A percentile compares a stretch with the other conserved stretches of the same genome.
Evolutionary conservation across 2,888 invertebrate species (phyloP).

Genomic region (Neoscelio sp.): DNA sequence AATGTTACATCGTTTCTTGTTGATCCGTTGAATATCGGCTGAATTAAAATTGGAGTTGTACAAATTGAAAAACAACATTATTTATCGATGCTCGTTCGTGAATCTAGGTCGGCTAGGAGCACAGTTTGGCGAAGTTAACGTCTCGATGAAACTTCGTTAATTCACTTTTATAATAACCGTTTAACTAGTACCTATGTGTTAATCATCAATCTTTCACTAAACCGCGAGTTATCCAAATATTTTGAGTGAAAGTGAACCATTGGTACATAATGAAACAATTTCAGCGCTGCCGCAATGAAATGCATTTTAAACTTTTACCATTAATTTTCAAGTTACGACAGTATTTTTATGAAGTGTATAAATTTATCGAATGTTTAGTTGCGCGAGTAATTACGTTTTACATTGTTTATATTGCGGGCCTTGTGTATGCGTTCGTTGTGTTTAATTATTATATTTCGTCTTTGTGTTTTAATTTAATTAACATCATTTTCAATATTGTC

Average conservation of each 20-base stretch:
- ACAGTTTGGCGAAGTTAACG: background rate
- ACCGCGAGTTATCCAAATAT: constrained; percentile 57
- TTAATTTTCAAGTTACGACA: constrained; percentile 37
- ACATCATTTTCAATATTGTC: too few species aligned
- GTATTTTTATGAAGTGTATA: constrained; percentile 34
- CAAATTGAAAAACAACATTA: too few species aligned
- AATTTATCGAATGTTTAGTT: constrained; percentile 40
- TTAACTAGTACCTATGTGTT: constrained; percentile 52
- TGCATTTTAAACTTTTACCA: constrained; percentile 54
- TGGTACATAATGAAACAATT: constrained; percentile 53
- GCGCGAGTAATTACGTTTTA: constrained; percentile 23
- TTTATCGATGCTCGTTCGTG: too few species aligned
- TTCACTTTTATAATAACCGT: constrained; percentile 42
- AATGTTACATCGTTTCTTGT: background rate
- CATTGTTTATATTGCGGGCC: background rate
- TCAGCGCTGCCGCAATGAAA: constrained; percentile 41
- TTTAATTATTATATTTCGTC: too few species aligned
- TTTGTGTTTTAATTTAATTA: too few species aligned
- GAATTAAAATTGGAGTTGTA: too few species aligned
- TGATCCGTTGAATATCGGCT: too few species aligned
- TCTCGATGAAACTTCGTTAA: constrained; percentile 12
- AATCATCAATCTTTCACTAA: constrained; percentile 42
- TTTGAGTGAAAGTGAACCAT: constrained; percentile 58
- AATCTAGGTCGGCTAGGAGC: too few species aligned
- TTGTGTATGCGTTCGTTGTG: too few species aligned